Base-by-base conservation (phyloP, 1,140 invertebrate species). In the Drosophila watanabei region DNA sequence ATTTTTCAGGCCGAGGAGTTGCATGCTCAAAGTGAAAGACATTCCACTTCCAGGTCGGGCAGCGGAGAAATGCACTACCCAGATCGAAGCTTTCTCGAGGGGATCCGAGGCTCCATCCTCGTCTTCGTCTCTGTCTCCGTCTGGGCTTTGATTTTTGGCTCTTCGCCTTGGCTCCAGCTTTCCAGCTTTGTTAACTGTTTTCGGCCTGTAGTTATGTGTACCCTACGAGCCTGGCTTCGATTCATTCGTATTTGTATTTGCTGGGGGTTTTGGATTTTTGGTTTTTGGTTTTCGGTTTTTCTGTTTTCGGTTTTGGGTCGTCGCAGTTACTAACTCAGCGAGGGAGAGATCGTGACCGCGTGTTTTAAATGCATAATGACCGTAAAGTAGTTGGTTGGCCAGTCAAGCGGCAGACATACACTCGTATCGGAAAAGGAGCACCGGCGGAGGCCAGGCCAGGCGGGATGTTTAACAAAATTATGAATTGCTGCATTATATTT, bases 311-410 rank as follows among this genome's bases (percentile, higher is more conserved):
- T 71, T 71, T 61, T 75, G 80, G 59, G 72, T 90, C 80, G 73
- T 77, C 71, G 79, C 86, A 90, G 86, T 90, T 90, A 90, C 86
- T 90, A 90, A 90, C 86, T 90, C 87, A 90, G 86, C 82, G 56
- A 70, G 66, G 64, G 30, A 69, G 86, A 92, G 91, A 92, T 92
- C 91, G 91, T 92, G 91, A 92, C 91, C 91, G 91, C 91, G 91
- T 92, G 91, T 92, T 92, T 92, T 92, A 92, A 92, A 92, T 92
- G 91, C 91, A 92, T 92, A 92, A 92, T 92, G 91, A 92, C 91
- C 91, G 91, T 92, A 92, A 92, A 92, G 83, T 91, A 91, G 87
- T 90, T 90, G 86, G 63, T 88, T 69, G 81, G 66, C 62, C 70
- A 61, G 76, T 63, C 68, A 57, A 72, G 62, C 68, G 48, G 75